Conservation (phyloP, 2,888 invertebrate genomes). For the Hipparchia sbordonii region DNA sequence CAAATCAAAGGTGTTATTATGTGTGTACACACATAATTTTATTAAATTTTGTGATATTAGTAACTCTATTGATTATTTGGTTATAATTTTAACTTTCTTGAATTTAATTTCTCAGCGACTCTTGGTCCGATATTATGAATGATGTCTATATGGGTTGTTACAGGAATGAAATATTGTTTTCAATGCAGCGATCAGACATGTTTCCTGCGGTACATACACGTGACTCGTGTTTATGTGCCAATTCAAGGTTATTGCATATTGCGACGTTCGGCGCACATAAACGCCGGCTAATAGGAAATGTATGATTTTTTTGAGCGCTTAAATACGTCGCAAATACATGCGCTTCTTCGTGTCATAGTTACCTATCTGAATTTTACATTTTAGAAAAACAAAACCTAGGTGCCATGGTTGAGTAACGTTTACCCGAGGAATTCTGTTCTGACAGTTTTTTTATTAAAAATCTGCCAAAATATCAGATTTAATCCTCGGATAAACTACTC, state of each 20-base stretch:
- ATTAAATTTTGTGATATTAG: no score
- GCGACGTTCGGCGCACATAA: conserved; percentile 57
- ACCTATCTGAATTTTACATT: background rate
- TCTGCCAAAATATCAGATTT: no score
- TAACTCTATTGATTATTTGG: no score
- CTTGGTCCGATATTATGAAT: no score
- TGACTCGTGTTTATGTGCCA: conserved; percentile 74
- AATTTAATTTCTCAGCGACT: no score
- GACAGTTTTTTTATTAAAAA: no score
- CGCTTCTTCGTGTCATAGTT: background rate
- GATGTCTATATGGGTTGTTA: background rate
- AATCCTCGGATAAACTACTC: no score
- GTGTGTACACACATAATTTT: background rate
- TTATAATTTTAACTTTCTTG: no score
- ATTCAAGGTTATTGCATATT: conserved; percentile 71
- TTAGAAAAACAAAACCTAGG: background rate
- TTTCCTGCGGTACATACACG: conserved; percentile 53
- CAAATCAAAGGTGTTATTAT: background rate
- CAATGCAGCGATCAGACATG: conserved; percentile 43
- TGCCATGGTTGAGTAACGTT: no score
- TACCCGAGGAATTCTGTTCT: no score
- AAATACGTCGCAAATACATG: conserved; percentile 22
- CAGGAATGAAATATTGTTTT: conserved; percentile 38
- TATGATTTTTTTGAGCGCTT: conserved; percentile 33
- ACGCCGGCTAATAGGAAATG: conserved; percentile 36